Evolutionary conservation across 2,888 invertebrate species (phyloP).

Genomic region (Cremastinae sp.): DNA sequence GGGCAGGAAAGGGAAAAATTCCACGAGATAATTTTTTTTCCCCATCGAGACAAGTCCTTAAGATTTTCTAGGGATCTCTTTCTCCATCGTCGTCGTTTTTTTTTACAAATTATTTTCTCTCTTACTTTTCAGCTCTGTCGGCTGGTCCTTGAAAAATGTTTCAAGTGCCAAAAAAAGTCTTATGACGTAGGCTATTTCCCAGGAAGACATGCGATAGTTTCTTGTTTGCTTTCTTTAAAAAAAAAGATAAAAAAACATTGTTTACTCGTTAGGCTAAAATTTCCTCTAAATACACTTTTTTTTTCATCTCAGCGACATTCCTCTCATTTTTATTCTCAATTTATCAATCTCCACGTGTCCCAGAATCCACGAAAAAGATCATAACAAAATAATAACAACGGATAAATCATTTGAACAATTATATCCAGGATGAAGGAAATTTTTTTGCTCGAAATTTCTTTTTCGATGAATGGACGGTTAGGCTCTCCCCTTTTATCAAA

Average conservation of each 20-base stretch:
- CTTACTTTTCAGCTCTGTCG: constrained; percentile 33
- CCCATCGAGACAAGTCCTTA: not conserved
- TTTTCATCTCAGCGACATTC: constrained; percentile 17
- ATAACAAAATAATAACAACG: no score
- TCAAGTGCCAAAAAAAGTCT: constrained; percentile 66
- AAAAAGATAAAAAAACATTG: constrained; percentile 25
- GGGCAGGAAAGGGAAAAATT: not conserved
- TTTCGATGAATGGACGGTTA: constrained; percentile 57
- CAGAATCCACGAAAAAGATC: no score
- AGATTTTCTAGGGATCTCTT: not conserved
- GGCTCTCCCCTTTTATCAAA: constrained; percentile 32
- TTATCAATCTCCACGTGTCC: constrained; percentile 12
- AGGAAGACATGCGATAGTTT: constrained; percentile 74
- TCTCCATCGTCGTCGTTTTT: constrained; percentile 1
- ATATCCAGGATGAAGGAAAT: constrained; percentile 40
- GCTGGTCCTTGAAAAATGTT: constrained; percentile 54
- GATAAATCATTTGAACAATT: no score
- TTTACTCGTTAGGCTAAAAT: constrained; percentile 36
- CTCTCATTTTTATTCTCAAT: constrained; percentile 3
- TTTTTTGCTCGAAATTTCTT: constrained; percentile 15
- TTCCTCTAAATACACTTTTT: constrained; percentile 26
- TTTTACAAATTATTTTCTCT: constrained; percentile 5
- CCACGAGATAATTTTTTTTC: not conserved
- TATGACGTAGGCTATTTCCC: constrained; percentile 68
- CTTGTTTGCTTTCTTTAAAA: constrained; percentile 61